Conservation (phyloP, 2,113 vertebrate genomes). For the Phalacrocorax brasilianus region DNA sequence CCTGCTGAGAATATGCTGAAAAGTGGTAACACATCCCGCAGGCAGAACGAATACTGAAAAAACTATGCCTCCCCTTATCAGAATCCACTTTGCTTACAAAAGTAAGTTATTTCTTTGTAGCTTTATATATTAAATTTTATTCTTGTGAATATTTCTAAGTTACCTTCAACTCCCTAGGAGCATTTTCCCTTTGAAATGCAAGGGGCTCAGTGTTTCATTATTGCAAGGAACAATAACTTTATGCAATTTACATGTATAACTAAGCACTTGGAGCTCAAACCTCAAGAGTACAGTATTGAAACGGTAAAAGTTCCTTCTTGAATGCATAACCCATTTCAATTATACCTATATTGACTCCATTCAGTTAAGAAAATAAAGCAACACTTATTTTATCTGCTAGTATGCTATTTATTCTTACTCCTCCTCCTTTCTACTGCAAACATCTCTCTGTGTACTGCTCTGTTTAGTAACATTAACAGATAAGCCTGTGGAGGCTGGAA, state of each 20-base stretch:
- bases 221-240: neutral
- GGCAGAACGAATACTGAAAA: neutral
- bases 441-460: neutral
- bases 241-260: conserved; percentile 3
- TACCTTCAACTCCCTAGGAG: neutral
- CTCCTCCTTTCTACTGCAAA: neutral
- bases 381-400: conserved; percentile 39
- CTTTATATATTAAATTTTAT: conserved; percentile 10
- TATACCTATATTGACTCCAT: neutral
- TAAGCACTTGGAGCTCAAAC: conserved; percentile 1
- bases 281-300: neutral
- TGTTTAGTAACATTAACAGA: conserved; percentile 3
- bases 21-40: neutral
- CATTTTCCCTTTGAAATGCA: neutral
- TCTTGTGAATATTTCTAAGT: neutral
- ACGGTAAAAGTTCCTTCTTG: neutral
- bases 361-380: conserved; percentile 58
- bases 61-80: neutral
- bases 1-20: neutral
- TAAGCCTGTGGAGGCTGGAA: neutral
- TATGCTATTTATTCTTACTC: conserved; percentile 21
- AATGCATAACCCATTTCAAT: conserved; percentile 3
- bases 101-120: conserved; percentile 1
- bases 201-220: neutral
- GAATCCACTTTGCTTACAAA: neutral